A percentile compares a stretch with the other conserved stretches of the same genome.
Evolutionary conservation across 2,113 vertebrate species (phyloP).

Genomic region (Caranx ignobilis): DNA sequence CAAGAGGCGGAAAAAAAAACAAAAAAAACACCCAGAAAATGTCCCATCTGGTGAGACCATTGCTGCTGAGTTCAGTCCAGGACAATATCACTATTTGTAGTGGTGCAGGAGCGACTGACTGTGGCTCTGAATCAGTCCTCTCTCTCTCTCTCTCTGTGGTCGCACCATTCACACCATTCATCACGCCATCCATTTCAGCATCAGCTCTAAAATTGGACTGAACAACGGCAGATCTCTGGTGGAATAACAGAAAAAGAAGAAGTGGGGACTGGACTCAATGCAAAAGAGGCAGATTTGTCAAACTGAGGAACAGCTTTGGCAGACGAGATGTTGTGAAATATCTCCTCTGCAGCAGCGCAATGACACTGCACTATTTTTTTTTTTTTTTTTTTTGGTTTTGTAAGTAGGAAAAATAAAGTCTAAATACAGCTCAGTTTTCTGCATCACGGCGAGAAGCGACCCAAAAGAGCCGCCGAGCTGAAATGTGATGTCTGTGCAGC

Average conservation of each 20-base stretch:
- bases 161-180: conserved; percentile 8
- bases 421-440: neutral
- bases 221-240: conserved; percentile 14
- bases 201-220: neutral
- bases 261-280: neutral
- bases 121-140: neutral
- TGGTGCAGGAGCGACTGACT: neutral
- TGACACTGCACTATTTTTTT: conserved; percentile 1
- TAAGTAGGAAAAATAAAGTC: neutral
- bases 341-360: neutral
- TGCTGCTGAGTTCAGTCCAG: neutral
- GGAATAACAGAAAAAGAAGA: conserved; percentile 3
- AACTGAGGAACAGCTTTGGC: conserved; percentile 22
- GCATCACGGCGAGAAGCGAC: neutral
- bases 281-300: conserved; percentile 41
- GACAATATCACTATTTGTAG: conserved; percentile 1
- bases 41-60: neutral
- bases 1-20: neutral
- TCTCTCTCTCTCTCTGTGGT: neutral
- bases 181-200: conserved; percentile 19
- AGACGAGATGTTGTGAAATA: conserved; percentile 30
- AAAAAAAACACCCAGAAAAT: too few relatives aligned
- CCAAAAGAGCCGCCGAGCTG: conserved; percentile 18
- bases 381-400: neutral
- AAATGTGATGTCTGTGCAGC: neutral